Evolutionary conservation across 2,797 vertebrate genomes (phyloP).

Genomic region (Cichlasoma orientale): DNA sequence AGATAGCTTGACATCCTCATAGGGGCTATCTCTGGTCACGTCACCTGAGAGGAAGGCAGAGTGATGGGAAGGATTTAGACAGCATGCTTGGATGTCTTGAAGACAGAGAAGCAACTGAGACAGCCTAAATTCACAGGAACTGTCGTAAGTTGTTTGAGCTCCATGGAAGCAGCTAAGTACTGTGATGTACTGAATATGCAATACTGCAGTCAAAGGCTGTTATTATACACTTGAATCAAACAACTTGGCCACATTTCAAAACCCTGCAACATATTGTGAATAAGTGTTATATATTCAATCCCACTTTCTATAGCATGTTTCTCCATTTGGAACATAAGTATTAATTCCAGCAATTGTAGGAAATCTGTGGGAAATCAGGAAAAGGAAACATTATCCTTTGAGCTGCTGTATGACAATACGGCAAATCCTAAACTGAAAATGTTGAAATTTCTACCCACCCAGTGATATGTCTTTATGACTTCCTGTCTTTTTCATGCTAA

Average conservation of each 20-base stretch:
- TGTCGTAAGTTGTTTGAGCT: not conserved
- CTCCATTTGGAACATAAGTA: not conserved
- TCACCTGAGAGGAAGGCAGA: slow-evolving; percentile 73
- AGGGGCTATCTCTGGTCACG: slow-evolving; percentile 84
- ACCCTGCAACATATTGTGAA: not conserved
- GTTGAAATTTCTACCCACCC: not conserved
- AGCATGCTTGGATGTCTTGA: not conserved
- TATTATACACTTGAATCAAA: not conserved
- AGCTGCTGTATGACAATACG: not conserved
- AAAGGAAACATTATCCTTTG: not conserved
- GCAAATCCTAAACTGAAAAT: not conserved
- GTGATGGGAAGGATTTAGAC: slow-evolving; percentile 19
- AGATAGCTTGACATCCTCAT: slow-evolving; percentile 88
- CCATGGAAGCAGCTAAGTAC: not conserved
- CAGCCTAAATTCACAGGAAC: not conserved
- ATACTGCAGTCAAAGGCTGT: not conserved
- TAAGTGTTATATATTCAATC: not conserved
- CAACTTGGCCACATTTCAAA: not conserved
- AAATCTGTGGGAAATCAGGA: not conserved
- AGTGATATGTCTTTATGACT: not conserved
- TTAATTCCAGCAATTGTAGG: not conserved
- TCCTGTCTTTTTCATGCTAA: slow-evolving; percentile 1
- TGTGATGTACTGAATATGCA: not conserved
- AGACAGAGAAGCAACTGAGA: not conserved
- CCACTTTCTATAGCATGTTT: not conserved